Conservation (phyloP, 2,113 vertebrate species). For the Boulengeromyrus knoepffleri region DNA sequence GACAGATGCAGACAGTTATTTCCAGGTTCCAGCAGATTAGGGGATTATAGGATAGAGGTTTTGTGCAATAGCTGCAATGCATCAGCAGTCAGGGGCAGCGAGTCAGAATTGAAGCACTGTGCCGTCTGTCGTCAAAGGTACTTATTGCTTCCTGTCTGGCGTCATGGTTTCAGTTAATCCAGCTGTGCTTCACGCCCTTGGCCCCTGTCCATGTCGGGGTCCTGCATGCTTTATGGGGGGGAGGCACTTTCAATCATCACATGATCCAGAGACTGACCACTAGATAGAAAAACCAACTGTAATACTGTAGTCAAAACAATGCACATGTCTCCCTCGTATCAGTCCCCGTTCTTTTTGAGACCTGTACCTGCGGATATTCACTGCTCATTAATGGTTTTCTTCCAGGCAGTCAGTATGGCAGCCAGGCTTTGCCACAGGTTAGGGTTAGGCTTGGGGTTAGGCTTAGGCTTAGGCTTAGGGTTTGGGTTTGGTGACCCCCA, state of each 20-base stretch:
- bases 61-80: conserved; percentile 60
- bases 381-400: not conserved
- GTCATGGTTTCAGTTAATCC: not conserved
- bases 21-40: conserved; percentile 66
- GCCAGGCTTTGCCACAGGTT: not conserved
- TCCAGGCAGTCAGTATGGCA: not conserved
- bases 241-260: not conserved
- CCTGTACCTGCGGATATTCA: too few relatives aligned
- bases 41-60: conserved; percentile 57
- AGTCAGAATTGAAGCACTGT: conserved; percentile 10
- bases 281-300: not conserved
- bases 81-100: conserved; percentile 10
- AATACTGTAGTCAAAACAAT: not conserved
- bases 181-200: not conserved
- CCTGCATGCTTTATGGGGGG: not conserved
- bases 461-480: not conserved
- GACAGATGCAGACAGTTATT: conserved; percentile 63
- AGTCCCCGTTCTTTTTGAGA: not conserved
- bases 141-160: conserved; percentile 3
- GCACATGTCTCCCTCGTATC: not conserved
- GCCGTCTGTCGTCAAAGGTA: not conserved
- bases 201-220: not conserved
- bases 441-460: not conserved
- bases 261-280: not conserved
- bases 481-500: not conserved